Evolutionary conservation across 2,888 invertebrate species (phyloP), one percentile per base, ranked within the genome.

Genomic region (Allolobophora icterica): DNA sequence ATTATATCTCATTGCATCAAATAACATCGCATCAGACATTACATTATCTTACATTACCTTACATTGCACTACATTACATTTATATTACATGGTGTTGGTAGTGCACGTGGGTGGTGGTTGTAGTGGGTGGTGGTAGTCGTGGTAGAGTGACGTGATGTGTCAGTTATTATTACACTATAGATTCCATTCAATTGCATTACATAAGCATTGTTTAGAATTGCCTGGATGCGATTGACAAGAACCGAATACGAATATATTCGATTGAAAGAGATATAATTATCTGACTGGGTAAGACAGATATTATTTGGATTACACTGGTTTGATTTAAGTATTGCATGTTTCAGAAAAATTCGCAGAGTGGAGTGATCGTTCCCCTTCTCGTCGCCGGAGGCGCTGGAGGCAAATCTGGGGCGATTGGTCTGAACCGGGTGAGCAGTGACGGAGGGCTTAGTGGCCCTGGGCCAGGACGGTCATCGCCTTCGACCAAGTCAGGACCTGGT

Each of bases 351-450:
- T 84, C 84, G 11, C 91, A 90, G 30, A 92, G 90, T n/a, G 92
- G 92, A 33, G 92, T 90, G 13, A 89, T 93, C 33, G 90, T 92
- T 0, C 93, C 94, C 19, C 91, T 94, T 90, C 90, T 94, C 58
- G 93, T 94, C 21, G 94, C 94, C 42, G 94, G 94, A 13, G 95
- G 95, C 6, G 94, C 94, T 15, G 94, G 94, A 21, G 94, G 94
- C 71, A 92, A 93, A 90, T 91, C 92, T 11, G 91, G 91, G 89
- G 90, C 89, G 35, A 38, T 90, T 89, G 92, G 92, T 13, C 24
- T 24, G 15, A 89, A 91, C 19, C 89, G 91, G 35, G 89, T 92
- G 13, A 52, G 84, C 33, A 91, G 91, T 15, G 91, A 92, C 40
- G 92, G 92, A 24, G 92, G 92, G 15, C 91, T 91, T 35, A 91